Base-by-base conservation (phyloP, 1,140 invertebrate species). In the Tetranychus urticae region DNA sequence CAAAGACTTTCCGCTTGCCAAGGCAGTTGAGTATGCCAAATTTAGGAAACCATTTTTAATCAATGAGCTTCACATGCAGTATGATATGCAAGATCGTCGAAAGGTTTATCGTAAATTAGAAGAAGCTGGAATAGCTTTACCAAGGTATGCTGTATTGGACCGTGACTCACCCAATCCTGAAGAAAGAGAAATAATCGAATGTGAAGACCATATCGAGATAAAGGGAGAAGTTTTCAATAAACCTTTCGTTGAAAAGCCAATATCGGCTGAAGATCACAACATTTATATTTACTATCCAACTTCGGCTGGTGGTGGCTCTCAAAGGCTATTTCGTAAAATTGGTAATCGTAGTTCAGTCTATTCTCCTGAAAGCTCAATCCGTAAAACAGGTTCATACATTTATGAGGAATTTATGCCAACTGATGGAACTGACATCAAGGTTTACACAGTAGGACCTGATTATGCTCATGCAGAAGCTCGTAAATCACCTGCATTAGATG, bases 351-450 rank as follows among this genome's bases (percentile, higher is more conserved):
- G 91, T 71, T 96, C 90, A 73, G 91, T 97, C 48, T 99, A 99
- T 73, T 96, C 90, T 1, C 86, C 88, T 10, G 90, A 96, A 73
- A 96, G 89, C 55, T 79, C 88, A 66, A 88, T 99, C 14, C 78
- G 96, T 37, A 94, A 91, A 74, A 89, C 87, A 31, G 94, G 96
- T 23, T 97, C 91, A 10, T 99, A 90, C 74, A 97, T 99, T 70
- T 99, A 99, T 72, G 96, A 99, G 81, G 94, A 99, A 75, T 99
- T 99, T 73, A 99, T 99, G 92, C 93, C 94, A 1, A 99, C 96
- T 34, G 96, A 99, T 80, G 96, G 96, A 13, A 89, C 85, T 36
- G 85, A 88, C 77, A 84, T 88, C 6, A 88, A 88, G 75, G 84
- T 88, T 23, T 92, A 92, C 69, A 89, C 88, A 12, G 86, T 92